Evolutionary conservation across 2,113 vertebrate species (phyloP).

Genomic region (Montifringilla adamsi): DNA sequence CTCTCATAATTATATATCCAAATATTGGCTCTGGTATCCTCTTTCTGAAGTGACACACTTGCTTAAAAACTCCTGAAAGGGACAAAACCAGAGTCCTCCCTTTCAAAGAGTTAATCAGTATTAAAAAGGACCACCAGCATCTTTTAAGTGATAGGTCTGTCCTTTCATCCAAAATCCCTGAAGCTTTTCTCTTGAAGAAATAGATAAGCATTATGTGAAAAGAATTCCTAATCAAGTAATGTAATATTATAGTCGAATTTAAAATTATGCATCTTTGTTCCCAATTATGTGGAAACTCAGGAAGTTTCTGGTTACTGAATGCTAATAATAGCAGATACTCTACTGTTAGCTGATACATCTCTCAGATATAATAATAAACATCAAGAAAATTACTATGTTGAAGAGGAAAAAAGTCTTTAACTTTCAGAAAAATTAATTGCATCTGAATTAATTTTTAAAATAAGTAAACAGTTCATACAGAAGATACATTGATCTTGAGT

Average conservation of each 20-base stretch:
- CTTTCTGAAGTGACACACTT: background rate
- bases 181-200: background rate
- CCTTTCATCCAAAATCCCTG: constrained; percentile 1
- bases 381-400: background rate
- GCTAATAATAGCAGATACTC: constrained; percentile 21
- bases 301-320: constrained; percentile 21
- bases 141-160: background rate
- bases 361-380: constrained; percentile 10
- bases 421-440: background rate
- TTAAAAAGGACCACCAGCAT: background rate
- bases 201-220: background rate
- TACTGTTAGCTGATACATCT: background rate
- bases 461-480: background rate
- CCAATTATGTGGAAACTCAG: background rate
- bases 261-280: background rate
- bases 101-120: background rate
- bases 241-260: background rate
- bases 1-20: background rate
- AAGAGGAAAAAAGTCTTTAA: background rate
- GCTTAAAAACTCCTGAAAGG: background rate
- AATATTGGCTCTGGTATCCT: background rate
- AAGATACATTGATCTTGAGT: background rate
- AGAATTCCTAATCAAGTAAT: background rate
- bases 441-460: background rate
- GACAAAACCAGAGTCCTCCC: background rate